Evolutionary conservation across 2,797 vertebrate genomes (phyloP), one percentile per base, ranked within the genome.

Genomic region (Salmo trutta): DNA sequence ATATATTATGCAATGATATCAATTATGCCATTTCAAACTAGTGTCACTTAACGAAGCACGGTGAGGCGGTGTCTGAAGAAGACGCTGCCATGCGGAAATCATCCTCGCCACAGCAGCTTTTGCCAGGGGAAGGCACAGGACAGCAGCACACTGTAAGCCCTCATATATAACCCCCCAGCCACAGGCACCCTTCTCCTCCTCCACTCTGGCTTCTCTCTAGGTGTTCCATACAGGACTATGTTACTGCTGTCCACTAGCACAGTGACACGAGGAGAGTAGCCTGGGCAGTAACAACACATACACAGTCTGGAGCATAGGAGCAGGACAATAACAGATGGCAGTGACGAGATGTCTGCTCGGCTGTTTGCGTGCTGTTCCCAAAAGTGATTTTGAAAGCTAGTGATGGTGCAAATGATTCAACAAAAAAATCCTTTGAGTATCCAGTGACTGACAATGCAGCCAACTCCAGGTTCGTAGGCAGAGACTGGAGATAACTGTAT

Each of bases 41-140:
- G 90, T 91, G 90, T 90, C 90, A 90, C 90, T 88, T 91, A 91
- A 88, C 87, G 89, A 91, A 91, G 90, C 89, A 90, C 85, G 59
- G 59, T 64, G 90, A 91, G 82, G 90, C 82, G 85, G 90, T 86
- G 81, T 91, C 90, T 85, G 90, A 91, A 88, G 90, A 91, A 83
- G 90, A 90, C 81, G 84, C 88, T 74, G 86, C 86, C 31, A 71
- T 81, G 84, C 87, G 85, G 89, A 90, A 89, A 82, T 86, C 87
- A 71, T 89, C 90, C 88, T 90, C 88, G 74, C 85, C 88, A 82
- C 89, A 88, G 77, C 88, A 88, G 76, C 86, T 90, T 81, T 84
- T 91, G 86, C 89, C 90, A 84, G 89, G 89, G 86, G 90, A 91
- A 77, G 86, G 88, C 82, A 84, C 90, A 80, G 89, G 87, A 86